Evolutionary conservation across 2,113 vertebrate species (phyloP), one percentile per base, ranked within the genome.

Genomic region (Chinchilla lanigera): DNA sequence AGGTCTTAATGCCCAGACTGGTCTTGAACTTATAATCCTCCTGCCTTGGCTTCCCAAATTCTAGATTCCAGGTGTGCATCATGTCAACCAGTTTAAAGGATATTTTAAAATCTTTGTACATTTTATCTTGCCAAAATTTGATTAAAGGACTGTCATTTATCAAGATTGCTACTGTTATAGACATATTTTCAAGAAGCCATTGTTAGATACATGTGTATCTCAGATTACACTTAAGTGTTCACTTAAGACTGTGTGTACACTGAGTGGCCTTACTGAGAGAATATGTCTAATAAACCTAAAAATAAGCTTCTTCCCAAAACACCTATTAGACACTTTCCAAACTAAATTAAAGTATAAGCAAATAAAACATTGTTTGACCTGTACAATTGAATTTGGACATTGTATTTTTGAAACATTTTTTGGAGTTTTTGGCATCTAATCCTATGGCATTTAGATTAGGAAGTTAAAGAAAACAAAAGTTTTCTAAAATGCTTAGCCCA

Each of bases 321-420:
- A 86, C 7, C 17, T 92, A 10, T 41, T 90, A 38, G 83, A 82
- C 9, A 38, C 14, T 90, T 86, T 63, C 65, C 71, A 94, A 50
- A 88, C 1, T 26, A 86, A 88, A 24, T 54, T 93, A 95, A 77
- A 78, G 5, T n/a, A 82, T 87, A 60, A 67, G 14, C 67, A 97
- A 61, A 86, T 7, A 17, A 63, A 61, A 84, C 1, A 11, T 84
- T 81, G 52, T 13, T 17, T 91, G 38, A 33, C 11, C 58, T 96
- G 96, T 93, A 71, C 3, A 75, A 47, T 38, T 47, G 8, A 92
- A 85, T 85, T 63, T 81, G 22, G 30, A 69, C 24, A 67, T 12
- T 5, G 0, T 10, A 92, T 35, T 81, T 90, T 41, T 86, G 89
- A 87, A 47, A 61, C 2, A 54, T 28, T 84, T 87, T 90, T 60